phyloP scores from a whole-genome alignment of 2,113 vertebrate genomes.

The Daboia siamensis region DNA sequence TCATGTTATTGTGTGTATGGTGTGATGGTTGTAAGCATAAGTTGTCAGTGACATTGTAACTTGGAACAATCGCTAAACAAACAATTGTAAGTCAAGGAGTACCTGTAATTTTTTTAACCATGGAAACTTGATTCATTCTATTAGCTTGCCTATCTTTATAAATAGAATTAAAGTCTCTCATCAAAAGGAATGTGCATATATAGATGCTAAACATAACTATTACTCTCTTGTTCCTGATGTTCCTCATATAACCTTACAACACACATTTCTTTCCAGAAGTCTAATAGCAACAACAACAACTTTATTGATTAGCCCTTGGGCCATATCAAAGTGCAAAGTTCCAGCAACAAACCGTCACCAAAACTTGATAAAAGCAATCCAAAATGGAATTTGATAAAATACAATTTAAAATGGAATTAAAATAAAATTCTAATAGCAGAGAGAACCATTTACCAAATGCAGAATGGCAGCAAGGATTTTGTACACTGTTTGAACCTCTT shows the following conservation, averaged over 20 bases:
- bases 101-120: neutral
- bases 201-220: neutral
- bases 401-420: too few species aligned
- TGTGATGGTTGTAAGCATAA: neutral
- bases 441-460: slow-evolving; percentile 80
- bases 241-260: neutral
- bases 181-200: neutral
- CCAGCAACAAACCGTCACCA: too few species aligned
- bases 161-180: neutral
- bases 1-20: neutral
- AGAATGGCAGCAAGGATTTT: slow-evolving; percentile 92
- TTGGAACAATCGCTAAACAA: neutral
- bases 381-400: too few species aligned
- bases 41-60: neutral
- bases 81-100: neutral
- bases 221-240: neutral
- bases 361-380: too few species aligned
- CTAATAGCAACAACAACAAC: neutral
- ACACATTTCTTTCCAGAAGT: neutral
- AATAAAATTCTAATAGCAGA: neutral
- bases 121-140: neutral
- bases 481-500: slow-evolving; percentile 93
- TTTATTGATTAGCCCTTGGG: too few species aligned
- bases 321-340: too few species aligned
- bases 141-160: neutral